Base-by-base conservation (phyloP, 2,113 vertebrate species). In the Pao palembangensis region DNA sequence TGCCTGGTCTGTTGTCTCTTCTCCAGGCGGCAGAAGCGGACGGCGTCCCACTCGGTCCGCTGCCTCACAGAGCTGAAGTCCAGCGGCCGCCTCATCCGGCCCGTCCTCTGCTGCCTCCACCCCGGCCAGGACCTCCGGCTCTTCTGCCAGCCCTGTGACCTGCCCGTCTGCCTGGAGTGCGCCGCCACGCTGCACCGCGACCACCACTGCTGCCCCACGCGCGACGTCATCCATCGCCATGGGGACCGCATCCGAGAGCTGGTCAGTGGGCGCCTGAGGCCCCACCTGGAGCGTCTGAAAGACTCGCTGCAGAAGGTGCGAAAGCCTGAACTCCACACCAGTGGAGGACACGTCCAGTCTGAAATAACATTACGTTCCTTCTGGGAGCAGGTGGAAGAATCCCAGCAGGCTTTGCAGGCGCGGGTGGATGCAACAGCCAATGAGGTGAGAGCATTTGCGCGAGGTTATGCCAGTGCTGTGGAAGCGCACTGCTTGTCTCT, bases 1-100 rank as follows among this genome's bases (percentile, higher is more conserved):
- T 25, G 2, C 23, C 23, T n/a, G n/a, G 23, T 25, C 23, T 25
- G 23, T 25, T 25, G 3, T 25, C 23, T 25, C 25, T 28, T 28
- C 28, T n/a, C 13, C 75, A 98, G 95, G 88, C 90, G 95, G 38
- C 95, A 98, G 90, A 98, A 92, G 85, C 90, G 94, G 47, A 98
- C 93, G 0, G 81, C 92, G 0, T 90, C 86, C 42, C 95, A 95
- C 55, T 65, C 80, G 0, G 53, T 96, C 55, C 85, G 81, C 17
- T 77, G 83, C 20, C 71, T 97, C 21, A 86, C 89, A 75, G 93
- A 91, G 54, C 71, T 90, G 63, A 92, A 89, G 74, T 81, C 88
- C 4, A 78, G 82, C 38, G 92, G 87, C 31, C 87, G 71, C 1
- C 57, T 93, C 0, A 67, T 85, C 54, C 92, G 92, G 8, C 90